Conservation (phyloP, 1,140 invertebrate species). For the Drosophila teissieri region DNA sequence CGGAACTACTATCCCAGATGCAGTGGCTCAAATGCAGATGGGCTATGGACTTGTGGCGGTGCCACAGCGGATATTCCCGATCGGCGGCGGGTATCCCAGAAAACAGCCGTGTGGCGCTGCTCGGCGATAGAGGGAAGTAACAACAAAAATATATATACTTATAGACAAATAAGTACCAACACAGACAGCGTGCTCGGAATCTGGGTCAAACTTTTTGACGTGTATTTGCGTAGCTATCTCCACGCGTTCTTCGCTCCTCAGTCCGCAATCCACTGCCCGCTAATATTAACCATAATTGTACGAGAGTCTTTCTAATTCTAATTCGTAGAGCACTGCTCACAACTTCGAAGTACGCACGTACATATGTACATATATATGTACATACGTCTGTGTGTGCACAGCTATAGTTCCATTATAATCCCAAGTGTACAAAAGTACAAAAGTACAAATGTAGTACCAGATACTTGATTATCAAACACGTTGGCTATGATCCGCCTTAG, state of each 20-base stretch:
- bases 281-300: slow-evolving; percentile 41
- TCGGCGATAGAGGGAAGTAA: slow-evolving; percentile 52
- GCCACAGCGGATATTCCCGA: slow-evolving; percentile 4
- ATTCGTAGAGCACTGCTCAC: neutral
- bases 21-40: too few species aligned
- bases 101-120: too few species aligned
- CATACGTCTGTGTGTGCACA: too few species aligned
- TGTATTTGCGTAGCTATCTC: slow-evolving; percentile 61
- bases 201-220: slow-evolving; percentile 79
- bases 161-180: slow-evolving; percentile 47
- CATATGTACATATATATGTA: too few species aligned
- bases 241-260: slow-evolving; percentile 11
- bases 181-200: slow-evolving; percentile 57
- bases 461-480: too few species aligned
- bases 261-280: neutral
- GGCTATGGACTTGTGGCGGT: too few species aligned
- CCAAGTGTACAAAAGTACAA: too few species aligned
- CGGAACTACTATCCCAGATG: too few species aligned
- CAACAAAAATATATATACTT: slow-evolving; percentile 57
- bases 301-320: neutral
- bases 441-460: too few species aligned
- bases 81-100: too few species aligned
- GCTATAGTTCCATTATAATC: too few species aligned
- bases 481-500: too few species aligned
- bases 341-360: neutral